Conservation (phyloP, 2,888 invertebrate species). For the Pantelozetes paolii region DNA sequence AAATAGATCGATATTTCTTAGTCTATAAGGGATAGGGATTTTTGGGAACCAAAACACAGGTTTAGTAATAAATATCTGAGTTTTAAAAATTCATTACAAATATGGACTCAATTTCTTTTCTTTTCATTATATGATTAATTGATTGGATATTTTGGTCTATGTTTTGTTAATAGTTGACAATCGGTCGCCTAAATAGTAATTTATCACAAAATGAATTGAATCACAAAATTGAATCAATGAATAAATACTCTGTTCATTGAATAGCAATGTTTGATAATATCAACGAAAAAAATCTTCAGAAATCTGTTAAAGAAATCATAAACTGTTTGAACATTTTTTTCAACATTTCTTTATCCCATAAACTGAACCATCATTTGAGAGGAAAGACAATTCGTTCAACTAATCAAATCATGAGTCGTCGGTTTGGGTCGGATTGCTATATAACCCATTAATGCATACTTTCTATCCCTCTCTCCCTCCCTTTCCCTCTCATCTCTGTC, state of each 20-base stretch:
- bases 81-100: constrained; percentile 27
- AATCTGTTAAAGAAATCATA: neutral
- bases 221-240: neutral
- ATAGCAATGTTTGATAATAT: too few relatives aligned
- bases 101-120: constrained; percentile 16
- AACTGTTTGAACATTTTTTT: neutral
- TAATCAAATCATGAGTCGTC: constrained; percentile 27
- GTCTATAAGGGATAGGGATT: neutral
- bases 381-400: constrained; percentile 7
- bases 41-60: neutral
- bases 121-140: constrained; percentile 18
- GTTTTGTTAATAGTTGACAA: constrained; percentile 11
- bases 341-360: neutral
- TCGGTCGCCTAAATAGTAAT: neutral
- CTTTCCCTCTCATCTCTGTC: constrained; percentile 40
- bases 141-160: neutral
- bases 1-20: constrained; percentile 31
- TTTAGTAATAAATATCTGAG: constrained; percentile 16
- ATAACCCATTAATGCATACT: constrained; percentile 32
- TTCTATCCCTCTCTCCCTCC: constrained; percentile 43
- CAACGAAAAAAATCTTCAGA: neutral
- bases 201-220: constrained; percentile 14
- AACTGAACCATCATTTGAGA: neutral
- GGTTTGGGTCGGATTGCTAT: constrained; percentile 3
- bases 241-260: too few relatives aligned